Conservation (phyloP, 1,140 invertebrate species). For the Globodera rostochiensis region DNA sequence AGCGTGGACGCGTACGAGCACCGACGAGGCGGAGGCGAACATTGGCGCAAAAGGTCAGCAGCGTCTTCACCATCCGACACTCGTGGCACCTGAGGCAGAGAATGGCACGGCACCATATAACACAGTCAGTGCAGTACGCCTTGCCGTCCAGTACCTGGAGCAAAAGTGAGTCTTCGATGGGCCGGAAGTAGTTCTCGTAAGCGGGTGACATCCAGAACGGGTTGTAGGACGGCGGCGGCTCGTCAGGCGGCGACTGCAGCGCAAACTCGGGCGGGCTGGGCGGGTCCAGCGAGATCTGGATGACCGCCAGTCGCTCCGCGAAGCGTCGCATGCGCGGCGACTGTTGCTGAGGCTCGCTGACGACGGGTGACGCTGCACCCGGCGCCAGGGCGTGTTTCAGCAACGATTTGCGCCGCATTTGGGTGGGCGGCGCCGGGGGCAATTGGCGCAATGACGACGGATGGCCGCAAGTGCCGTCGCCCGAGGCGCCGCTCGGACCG, state of each 20-base stretch:
- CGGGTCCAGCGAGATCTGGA: conserved; percentile 48
- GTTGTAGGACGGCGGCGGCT: background rate
- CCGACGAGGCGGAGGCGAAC: conserved; percentile 52
- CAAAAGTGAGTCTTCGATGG: conserved; percentile 35
- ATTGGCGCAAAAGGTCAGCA: conserved; percentile 26
- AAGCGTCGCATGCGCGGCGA: conserved; percentile 47
- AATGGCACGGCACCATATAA: background rate
- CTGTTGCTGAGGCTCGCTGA: background rate
- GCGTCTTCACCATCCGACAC: conserved; percentile 1
- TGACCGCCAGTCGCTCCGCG: conserved; percentile 53
- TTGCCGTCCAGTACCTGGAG: conserved; percentile 38
- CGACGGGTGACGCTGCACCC: background rate
- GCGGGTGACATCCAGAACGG: conserved; percentile 24
- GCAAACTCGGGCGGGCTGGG: conserved; percentile 45
- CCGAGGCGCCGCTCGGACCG: too few relatives aligned
- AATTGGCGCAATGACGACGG: background rate
- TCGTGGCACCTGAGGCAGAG: conserved; percentile 13
- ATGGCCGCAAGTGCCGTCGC: background rate
- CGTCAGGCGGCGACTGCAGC: conserved; percentile 41
- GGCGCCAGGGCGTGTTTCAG: background rate
- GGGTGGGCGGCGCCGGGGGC: background rate
- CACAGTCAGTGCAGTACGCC: background rate
- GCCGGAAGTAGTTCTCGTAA: background rate
- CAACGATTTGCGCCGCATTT: conserved; percentile 3
- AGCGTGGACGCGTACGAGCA: conserved; percentile 51